phyloP scores from a whole-genome alignment of 2,797 vertebrate genomes.

The Gymnodraco acuticeps region DNA sequence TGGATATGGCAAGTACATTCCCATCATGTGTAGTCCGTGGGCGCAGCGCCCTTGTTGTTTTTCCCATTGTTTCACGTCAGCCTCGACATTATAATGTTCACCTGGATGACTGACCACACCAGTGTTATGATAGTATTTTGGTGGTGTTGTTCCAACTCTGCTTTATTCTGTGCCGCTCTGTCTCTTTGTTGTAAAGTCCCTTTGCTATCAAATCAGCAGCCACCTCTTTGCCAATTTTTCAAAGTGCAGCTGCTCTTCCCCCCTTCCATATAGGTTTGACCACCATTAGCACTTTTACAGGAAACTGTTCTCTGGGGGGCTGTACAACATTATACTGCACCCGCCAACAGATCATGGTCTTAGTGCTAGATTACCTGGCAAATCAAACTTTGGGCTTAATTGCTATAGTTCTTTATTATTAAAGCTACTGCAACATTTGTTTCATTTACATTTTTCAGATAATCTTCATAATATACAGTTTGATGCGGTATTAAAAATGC shows the following conservation, averaged over 20 bases:
- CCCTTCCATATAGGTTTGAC: constrained; percentile 51
- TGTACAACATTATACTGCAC: constrained; percentile 50
- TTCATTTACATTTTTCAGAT: not conserved
- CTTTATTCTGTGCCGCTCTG: constrained; percentile 52
- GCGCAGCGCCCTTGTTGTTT: constrained; percentile 65
- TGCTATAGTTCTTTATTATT: constrained; percentile 6
- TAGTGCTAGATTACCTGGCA: constrained; percentile 47
- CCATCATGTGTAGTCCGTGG: constrained; percentile 70
- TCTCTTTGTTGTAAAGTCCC: constrained; percentile 56
- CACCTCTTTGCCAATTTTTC: constrained; percentile 57
- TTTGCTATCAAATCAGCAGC: constrained; percentile 57
- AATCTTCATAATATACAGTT: not conserved
- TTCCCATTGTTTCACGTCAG: constrained; percentile 67
- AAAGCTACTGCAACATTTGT: constrained; percentile 3
- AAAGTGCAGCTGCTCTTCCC: constrained; percentile 59
- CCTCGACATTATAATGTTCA: constrained; percentile 73
- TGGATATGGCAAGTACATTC: constrained; percentile 73
- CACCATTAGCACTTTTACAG: constrained; percentile 74
- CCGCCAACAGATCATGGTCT: constrained; percentile 28
- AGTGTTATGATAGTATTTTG: constrained; percentile 72
- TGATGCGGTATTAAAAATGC: not conserved
- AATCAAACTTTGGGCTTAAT: constrained; percentile 16
- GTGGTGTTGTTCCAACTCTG: constrained; percentile 59
- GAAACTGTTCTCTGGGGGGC: constrained; percentile 68
- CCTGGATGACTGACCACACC: constrained; percentile 77